Evolutionary conservation across 2,888 invertebrate genomes (phyloP), one percentile per base, ranked within the genome.

Genomic region (Pyrocoelia pectoralis): DNA sequence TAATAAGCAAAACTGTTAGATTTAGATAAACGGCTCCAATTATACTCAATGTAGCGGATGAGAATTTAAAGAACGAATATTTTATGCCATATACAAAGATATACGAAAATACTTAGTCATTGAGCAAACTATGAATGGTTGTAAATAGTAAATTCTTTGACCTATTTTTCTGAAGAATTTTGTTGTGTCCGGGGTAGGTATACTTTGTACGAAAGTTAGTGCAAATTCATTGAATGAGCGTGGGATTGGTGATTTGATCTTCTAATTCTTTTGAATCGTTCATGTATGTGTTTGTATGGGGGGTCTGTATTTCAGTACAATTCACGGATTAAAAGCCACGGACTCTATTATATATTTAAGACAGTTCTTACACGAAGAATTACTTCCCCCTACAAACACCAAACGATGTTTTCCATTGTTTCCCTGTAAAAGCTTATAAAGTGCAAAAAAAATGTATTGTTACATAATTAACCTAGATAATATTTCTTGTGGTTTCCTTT

Each of bases 161-260:
- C 54, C 63, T 46, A 55, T 51, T 58, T 63, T 54, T 53, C 50
- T 54, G 19, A 13, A 51, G 38, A 49, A 52, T 40, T 56, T 56
- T 38, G 41, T 49, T 56, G 17, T 1, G 48, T 19, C 57, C 38
- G 40, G 13, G 29, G 49, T 43, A 18, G 46, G 43, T 43, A 5
- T 17, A 57, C 40, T 57, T 50, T 51, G 43, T 49, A 13, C 46
- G 56, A 38, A 56, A 67, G 57, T 53, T 59, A 51, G 66, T 57
- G 67, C 60, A 67, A 64, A 67, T 60, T 67, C 64, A 41, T 56
- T 63, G 64, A 67, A 64, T 62, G 57, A 54, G 59, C 67, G 67
- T 67, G 67, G 67, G 67, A 67, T 64, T 64, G 66, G 65, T 56
- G 67, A 67, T 67, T 56, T 56, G 67, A 64, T 67, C 67, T 67